Evolutionary conservation across 2,113 vertebrate species (phyloP), one percentile per base, ranked within the genome.

Genomic region (Coturnix japonica): DNA sequence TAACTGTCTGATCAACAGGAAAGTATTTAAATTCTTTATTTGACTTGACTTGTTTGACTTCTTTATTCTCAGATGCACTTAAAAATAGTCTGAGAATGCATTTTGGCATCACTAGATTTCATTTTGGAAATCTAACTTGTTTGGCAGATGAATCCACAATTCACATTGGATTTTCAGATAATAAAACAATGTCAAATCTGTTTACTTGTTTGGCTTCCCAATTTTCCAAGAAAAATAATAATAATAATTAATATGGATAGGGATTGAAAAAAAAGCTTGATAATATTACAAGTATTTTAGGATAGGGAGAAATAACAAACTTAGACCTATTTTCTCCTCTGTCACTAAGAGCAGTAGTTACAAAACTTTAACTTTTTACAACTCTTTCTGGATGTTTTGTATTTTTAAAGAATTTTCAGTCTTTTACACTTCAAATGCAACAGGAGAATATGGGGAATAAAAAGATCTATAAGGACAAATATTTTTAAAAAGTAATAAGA

Each of bases 1-100:
- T 61, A n/a, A 4, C 6, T 44, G 8, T 63, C 28, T 63, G 11
- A 6, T 35, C 30, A 80, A 64, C 11, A 56, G 19, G 9, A 41
- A 59, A 63, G 47, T 76, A 16, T 71, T 76, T 46, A 15, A 31
- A 31, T 44, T 53, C 4, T 61, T 11, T 8, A 13, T 22, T 31
- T 81, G 39, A 20, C 59, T 20, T 14, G 51, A 49, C 13, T 49
- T 14, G 7, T 12, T 53, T 56, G 4, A 22, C 41, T 87, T 93
- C 70, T 31, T 39, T 73, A 56, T 9, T 73, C 39, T 5, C 9
- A 65, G 4, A 22, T 4, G 0, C 2, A 47, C 1, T 61, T 2
- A 25, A 44, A 85, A 88, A 73, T 70, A 9, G 3, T 51, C 5
- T 16, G 26, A 80, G 18, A 61, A 66, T 18, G 26, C 4, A 61